phyloP scores from a whole-genome alignment of 1,140 invertebrate species.

The Trypoxylus dichotomus region DNA sequence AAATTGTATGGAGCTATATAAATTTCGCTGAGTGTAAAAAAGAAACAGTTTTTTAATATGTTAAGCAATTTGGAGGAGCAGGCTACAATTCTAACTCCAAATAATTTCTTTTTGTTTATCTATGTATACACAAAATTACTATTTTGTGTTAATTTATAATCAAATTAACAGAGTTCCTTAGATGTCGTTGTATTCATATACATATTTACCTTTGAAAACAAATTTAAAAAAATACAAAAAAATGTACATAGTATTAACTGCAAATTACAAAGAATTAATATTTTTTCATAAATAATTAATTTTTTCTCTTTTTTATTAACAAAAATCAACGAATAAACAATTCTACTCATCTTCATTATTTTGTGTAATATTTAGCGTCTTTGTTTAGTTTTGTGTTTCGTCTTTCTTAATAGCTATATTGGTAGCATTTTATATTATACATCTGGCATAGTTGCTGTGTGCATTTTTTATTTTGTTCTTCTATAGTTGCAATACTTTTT shows the following conservation, averaged over 20 bases:
- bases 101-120: neutral
- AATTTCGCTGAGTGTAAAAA: too few species aligned
- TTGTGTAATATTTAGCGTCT: neutral
- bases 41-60: too few species aligned
- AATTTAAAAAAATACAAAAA: neutral
- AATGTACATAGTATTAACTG: neutral
- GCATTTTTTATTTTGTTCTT: slow-evolving; percentile 10
- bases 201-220: neutral
- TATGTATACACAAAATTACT: neutral
- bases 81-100: too few species aligned
- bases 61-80: too few species aligned
- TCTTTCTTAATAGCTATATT: neutral
- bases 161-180: neutral
- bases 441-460: slow-evolving; percentile 17
- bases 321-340: too few species aligned
- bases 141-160: slow-evolving; percentile 14
- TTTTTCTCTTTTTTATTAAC: too few species aligned
- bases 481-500: neutral
- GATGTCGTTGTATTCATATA: neutral
- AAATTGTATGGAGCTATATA: too few species aligned
- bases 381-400: slow-evolving; percentile 10
- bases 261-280: too few species aligned
- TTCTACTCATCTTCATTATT: too few species aligned
- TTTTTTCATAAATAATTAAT: too few species aligned
- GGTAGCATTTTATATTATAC: neutral